Percentiles rank a stretch among this genome's conserved stretches.
phyloP scores from a whole-genome alignment of 1,140 invertebrate species.

The Pissodes strobi region DNA sequence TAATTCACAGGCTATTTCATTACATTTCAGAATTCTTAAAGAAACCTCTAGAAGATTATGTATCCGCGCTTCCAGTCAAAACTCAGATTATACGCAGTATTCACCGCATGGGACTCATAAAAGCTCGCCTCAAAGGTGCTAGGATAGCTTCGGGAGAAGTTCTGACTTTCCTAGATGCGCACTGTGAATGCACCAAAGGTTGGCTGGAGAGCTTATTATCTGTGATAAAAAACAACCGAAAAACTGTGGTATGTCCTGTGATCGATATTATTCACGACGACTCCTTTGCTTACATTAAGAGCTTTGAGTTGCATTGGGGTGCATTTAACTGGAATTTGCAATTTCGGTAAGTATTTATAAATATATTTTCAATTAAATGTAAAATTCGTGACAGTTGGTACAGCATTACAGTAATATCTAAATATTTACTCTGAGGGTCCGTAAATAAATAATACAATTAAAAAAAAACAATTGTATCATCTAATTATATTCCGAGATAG shows the following conservation, averaged over 20 bases:
- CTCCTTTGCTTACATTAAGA: conserved; percentile 86
- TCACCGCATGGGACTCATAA: conserved; percentile 80
- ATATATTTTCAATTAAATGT: neutral
- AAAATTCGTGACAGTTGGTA: no score
- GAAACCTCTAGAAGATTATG: conserved; percentile 76
- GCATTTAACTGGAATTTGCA: conserved; percentile 97
- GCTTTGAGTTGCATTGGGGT: conserved; percentile 93
- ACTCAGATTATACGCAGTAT: conserved; percentile 71
- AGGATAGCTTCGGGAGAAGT: conserved; percentile 77
- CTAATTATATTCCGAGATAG: no score
- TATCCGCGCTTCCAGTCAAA: conserved; percentile 68
- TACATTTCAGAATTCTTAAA: conserved; percentile 73
- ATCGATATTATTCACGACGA: conserved; percentile 96
- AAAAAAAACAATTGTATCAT: no score
- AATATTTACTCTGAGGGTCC: no score
- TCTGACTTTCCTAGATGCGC: conserved; percentile 89
- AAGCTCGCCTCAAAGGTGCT: conserved; percentile 85
- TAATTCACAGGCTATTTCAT: conserved; percentile 4
- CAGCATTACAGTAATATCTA: no score
- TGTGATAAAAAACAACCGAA: conserved; percentile 73
- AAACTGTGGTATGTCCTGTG: conserved; percentile 86
- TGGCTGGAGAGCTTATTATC: conserved; percentile 88
- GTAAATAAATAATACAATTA: no score
- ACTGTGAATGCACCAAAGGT: conserved; percentile 89
- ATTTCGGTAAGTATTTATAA: conserved; percentile 62